Evolutionary conservation across 2,113 vertebrate species (phyloP).

Genomic region (Octodon degus): DNA sequence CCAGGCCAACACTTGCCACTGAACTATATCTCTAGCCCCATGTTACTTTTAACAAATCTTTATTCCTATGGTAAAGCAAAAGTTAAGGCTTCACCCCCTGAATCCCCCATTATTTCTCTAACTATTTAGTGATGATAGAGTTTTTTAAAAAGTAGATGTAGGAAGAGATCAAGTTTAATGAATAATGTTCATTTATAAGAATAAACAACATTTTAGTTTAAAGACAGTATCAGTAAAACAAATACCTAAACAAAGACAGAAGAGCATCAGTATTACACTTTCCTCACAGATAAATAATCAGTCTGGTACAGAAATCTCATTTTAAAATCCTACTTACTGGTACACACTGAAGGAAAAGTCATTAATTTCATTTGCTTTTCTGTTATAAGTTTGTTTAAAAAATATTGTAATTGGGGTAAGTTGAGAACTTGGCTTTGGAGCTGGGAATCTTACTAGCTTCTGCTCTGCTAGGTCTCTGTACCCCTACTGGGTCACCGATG

Average conservation of each 20-base stretch:
- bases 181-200: conserved; percentile 34
- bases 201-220: conserved; percentile 15
- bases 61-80: not conserved
- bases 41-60: not conserved
- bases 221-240: not conserved
- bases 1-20: too few relatives aligned
- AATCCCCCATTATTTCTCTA: not conserved
- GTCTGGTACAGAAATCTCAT: not conserved
- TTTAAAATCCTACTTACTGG: not conserved
- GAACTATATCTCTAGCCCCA: too few relatives aligned
- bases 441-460: not conserved
- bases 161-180: not conserved
- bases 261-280: not conserved
- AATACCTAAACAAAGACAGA: not conserved
- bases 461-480: not conserved
- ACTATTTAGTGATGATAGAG: not conserved
- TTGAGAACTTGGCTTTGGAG: not conserved
- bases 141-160: not conserved
- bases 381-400: not conserved
- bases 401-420: not conserved
- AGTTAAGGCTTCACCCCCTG: not conserved
- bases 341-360: not conserved
- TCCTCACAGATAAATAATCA: not conserved
- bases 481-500: not conserved
- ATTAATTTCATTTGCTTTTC: not conserved